Evolutionary conservation across 2,797 vertebrate species (phyloP), one percentile per base, ranked within the genome.

Genomic region (Enteromius thamalakanensis): DNA sequence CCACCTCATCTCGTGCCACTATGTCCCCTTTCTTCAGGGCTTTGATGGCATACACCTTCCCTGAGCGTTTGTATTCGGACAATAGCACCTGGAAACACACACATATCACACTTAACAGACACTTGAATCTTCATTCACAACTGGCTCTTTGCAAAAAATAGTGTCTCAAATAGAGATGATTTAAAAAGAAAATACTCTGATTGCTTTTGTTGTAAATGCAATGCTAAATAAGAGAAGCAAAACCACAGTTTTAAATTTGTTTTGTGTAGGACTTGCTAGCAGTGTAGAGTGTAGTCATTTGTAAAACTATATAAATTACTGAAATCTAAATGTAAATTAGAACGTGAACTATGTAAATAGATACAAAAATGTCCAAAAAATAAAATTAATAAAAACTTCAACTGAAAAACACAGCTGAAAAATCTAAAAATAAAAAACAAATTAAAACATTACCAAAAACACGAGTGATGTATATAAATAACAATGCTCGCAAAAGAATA

Each of bases 1-100:
- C 96, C 17, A 97, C 96, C 84, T 97, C 97, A 1, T 97, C 96
- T 37, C 97, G 91, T 0, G 96, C 95, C 0, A 97, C 92, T 0
- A 97, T 97, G 92, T 97, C 97, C 17, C 96, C 97, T 87, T 97
- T 97, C 93, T 97, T 97, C 91, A 97, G 91, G 37, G 96, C 97
- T 90, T 97, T 97, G 91, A 97, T 95, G 87, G 96, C 96, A 6
- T 94, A 97, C 58, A 95, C 91, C 68, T 92, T 91, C 81, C 93
- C 91, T 0, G 91, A 95, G 84, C 80, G 87, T 78, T 91, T 95
- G 89, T 95, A 95, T 86, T 97, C 96, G 0, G 96, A 96, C 7
- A 97, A 87, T 76, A 95, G 79, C 80, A 95, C 94, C 94, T 95
- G 87, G 26, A 45, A 67, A 83, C 15, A 32, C 37, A 40, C 4